phyloP scores from a whole-genome alignment of 2,113 vertebrate species.

The Pyrgilauda ruficollis region DNA sequence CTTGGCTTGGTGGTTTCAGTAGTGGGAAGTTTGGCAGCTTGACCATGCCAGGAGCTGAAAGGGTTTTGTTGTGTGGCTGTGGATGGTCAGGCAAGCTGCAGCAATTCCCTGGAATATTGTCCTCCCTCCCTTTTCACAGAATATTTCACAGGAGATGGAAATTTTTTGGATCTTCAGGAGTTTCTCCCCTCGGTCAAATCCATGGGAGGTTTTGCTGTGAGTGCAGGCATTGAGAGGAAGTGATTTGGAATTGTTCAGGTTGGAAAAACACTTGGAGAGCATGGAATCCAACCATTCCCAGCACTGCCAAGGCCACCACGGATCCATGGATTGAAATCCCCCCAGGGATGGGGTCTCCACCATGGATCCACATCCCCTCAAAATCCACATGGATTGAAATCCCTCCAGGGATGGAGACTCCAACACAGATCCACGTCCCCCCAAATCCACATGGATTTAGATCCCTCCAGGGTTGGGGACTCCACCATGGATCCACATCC shows the following conservation, averaged over 20 bases:
- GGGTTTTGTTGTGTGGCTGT: background rate
- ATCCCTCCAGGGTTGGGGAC: background rate
- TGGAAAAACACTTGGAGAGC: background rate
- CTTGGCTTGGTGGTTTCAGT: background rate
- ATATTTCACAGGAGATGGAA: background rate
- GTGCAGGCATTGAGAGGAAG: too few relatives aligned
- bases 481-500: fast-evolving
- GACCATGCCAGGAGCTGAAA: background rate
- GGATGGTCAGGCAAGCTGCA: background rate
- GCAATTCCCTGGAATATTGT: background rate
- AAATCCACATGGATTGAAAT: background rate
- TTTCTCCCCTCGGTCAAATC: background rate
- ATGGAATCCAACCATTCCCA: background rate
- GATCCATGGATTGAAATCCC: background rate
- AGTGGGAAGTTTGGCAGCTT: background rate
- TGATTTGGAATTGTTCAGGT: background rate
- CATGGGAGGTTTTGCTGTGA: fast-evolving
- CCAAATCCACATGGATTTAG: background rate
- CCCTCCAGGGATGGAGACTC: fast-evolving
- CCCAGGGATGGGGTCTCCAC: background rate
- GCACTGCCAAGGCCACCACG: background rate
- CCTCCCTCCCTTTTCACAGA: background rate
- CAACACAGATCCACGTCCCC: too few relatives aligned
- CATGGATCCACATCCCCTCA: too few relatives aligned
- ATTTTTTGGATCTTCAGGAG: background rate